Evolutionary conservation across 1,140 invertebrate species (phyloP), one percentile per base, ranked within the genome.

Genomic region (Sminthurides bifidus): DNA sequence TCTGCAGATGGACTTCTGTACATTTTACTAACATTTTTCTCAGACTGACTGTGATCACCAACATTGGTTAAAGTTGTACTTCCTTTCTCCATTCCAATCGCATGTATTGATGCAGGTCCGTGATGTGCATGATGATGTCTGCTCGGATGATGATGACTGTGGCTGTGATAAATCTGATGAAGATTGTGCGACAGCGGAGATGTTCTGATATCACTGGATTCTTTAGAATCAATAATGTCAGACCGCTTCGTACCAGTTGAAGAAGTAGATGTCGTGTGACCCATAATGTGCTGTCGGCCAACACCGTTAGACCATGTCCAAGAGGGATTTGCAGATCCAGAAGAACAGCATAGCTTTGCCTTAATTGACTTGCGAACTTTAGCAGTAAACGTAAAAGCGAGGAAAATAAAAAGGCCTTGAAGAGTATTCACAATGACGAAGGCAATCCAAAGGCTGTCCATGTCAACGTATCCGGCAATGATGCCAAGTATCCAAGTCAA

Each of bases 341-440:
- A 24, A 6, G 30, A 4, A 37, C 48, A 50, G 29, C 63, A 58
- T 3, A 65, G 38, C 37, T 56, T 61, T 1, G 52, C 27, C 17
- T 55, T 51, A 10, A 73, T 40, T 2, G 56, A 66, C 49, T 66
- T 60, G 3, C 70, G 59, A 14, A 71, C 67, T 58, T 71, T 71
- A 6, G 69, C 59, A 5, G 70, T 76, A 59, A 74, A 78, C 8
- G 78, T 75, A 67, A 79, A 79, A 0, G 76, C 76, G 1, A 77
- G 56, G 59, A 79, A 77, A 30, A 80, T 76, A 64, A 79, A 79
- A 10, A 79, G 59, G 2, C 78, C 78, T 65, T 79, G 77, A 10
- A 78, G 68, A 4, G 76, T 74, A 63, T 79, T 79, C 15, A 79
- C 65, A 3, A 73, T 60, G 2, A 79, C 73, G 65, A 79, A 79